Evolutionary conservation across 2,888 invertebrate genomes (phyloP), one percentile per base, ranked within the genome.

Genomic region (Pyrrhia umbra): DNA sequence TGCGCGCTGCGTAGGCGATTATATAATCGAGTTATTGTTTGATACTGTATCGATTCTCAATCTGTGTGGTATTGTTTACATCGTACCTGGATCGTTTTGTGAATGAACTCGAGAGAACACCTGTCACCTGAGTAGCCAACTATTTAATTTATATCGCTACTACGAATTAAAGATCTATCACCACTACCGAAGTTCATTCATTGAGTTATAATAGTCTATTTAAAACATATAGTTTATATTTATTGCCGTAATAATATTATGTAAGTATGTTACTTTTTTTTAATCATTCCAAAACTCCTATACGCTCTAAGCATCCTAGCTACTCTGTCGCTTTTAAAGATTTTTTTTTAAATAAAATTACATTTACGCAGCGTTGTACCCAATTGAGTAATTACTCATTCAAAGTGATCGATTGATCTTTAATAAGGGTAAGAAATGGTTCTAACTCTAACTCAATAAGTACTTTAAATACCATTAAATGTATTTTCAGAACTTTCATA

Each of bases 121-220:
- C 68, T 68, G 68, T 55, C 61, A 55, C 1, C 10, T 18, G 4
- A 2, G 16, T 0, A 46, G 75, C 75, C 70, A 74, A 69, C 27
- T 49, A 73, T 68, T 58, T 66, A 16, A 73, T 54, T 59, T 34
- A 54, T 45, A n/a, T 15, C 39, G 16, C n/a, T 5, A n/a, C 5
- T 51, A 2, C 21, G 8, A 40, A 45, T 20, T 42, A 68, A 43
- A 18, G 55, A 68, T 64, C 16, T 42, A 49, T 42, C 20, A 64
- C 9, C 20, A 15, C 16, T 9, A 25, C 25, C 0, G 20, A 45
- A 20, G 25, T 43, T 45, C 23, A 64, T 27, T 63, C 72, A 71
- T 71, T 64, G 55, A 71, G n/a, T n/a, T n/a, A n/a, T n/a, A n/a
- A n/a, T n/a, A n/a, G n/a, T n/a, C n/a, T n/a, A n/a, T n/a, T n/a